Base-by-base conservation (phyloP, 2,113 vertebrate genomes). In the Hippocampus comes region DNA sequence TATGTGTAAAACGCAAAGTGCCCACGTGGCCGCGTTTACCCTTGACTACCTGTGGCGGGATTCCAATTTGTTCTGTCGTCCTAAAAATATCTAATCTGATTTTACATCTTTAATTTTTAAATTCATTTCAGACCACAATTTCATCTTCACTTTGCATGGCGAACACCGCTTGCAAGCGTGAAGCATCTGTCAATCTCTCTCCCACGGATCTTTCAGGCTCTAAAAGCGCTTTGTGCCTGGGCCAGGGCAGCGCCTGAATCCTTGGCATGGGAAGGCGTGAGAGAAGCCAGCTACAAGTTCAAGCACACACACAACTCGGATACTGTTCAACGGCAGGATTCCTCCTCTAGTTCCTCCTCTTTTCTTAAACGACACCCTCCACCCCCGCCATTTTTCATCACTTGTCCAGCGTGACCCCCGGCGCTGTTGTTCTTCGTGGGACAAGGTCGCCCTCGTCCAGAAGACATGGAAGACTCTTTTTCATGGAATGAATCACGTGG, bases 381-480 rank as follows among this genome's bases (percentile, higher is more conserved):
- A 12, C 25, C 63, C 71, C 21, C 51, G 17, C 57, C 7, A 27
- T 42, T 68, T 61, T 70, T 61, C 25, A 60, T 7, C 56, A 60
- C 46, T 38, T 10, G 7, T 64, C 67, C 30, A 14, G 74, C 46
- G 48, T 15, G 20, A 72, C 72, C 81, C 34, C 34, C 43, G 14
- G 60, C 41, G n/a, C 72, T 78, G 87, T 86, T 88, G 78, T 90
- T 30, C 69, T 49, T 63, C 34, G 38, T 78, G 78, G 79, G 81
- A 86, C 83, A 25, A 64, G 75, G 78, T 78, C 65, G 34, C 75
- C 82, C 78, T 73, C 75, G 41, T 80, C 68, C 84, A 78, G 10
- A 57, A 57, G n/a, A 75, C 78, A 70, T 72, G 66, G 71, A 72
- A 57, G 64, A 53, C 59, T 78, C 67, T 68, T 18, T 55, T 75